phyloP scores from a whole-genome alignment of 2,888 invertebrate genomes.

The Pachydiplax longipennis region DNA sequence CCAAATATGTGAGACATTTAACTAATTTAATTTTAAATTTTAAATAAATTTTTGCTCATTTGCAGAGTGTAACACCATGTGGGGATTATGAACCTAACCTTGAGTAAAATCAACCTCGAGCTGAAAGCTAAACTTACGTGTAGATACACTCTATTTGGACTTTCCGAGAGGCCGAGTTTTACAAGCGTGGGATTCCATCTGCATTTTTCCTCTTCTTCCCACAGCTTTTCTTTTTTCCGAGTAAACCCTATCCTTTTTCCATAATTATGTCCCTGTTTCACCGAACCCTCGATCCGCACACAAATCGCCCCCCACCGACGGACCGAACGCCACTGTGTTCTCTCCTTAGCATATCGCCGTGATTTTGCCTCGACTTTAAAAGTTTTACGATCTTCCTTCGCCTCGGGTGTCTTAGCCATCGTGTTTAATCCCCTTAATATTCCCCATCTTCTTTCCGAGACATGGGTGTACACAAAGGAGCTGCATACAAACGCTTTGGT shows the following conservation, averaged over 20 bases:
- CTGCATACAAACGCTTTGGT: constrained; percentile 3
- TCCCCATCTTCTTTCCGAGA: neutral
- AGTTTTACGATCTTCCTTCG: neutral
- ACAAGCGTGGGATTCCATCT: too few relatives aligned
- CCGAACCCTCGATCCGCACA: neutral
- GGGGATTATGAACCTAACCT: too few relatives aligned
- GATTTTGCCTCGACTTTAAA: neutral
- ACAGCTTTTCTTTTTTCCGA: neutral
- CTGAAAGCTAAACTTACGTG: too few relatives aligned
- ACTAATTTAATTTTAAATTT: too few relatives aligned
- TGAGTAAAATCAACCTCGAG: too few relatives aligned
- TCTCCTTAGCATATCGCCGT: neutral
- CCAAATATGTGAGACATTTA: too few relatives aligned
- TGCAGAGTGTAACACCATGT: too few relatives aligned
- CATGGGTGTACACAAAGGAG: neutral
- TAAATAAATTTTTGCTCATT: too few relatives aligned
- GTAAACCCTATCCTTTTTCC: neutral
- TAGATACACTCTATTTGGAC: too few relatives aligned
- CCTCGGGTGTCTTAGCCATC: neutral
- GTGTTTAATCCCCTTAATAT: neutral
- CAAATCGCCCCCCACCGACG: neutral
- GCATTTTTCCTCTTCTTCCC: too few relatives aligned
- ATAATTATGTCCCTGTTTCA: neutral
- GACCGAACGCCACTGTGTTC: neutral
- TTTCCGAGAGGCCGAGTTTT: too few relatives aligned